Base-by-base conservation (phyloP, 2,113 vertebrate genomes). In the Poeciliopsis occidentalis region DNA sequence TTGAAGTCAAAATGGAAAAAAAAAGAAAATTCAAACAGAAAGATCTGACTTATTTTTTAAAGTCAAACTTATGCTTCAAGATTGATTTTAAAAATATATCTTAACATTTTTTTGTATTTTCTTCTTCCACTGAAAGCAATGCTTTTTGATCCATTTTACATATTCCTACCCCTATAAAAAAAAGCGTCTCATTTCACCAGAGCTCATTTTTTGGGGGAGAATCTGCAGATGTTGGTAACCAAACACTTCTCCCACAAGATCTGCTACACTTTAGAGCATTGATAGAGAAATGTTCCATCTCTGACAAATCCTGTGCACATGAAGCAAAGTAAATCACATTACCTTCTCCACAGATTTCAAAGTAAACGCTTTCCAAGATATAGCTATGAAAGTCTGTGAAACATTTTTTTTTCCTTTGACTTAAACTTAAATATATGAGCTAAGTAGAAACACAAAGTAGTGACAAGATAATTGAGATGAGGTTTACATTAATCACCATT, bases 331-430 rank as follows among this genome's bases (percentile, higher is more conserved):
- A 69, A 80, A 2, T 66, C 6, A 27, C 68, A 70, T 60, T 67
- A 69, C 66, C 60, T 54, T 51, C 67, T 32, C n/a, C n/a, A 34
- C 61, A 57, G n/a, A 62, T 31, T 77, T 64, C 60, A 69, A 69
- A 67, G 27, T 32, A 24, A 27, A 24, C 1, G 5, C 60, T 3
- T 76, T 32, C 61, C 34, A 67, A 71, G 12, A 71, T 69, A 3
- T 82, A 73, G 68, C 62, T 22, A 19, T 65, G 66, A 73, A 32
- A 76, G 8, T 12, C n/a, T 70, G 39, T 12, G 63, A 77, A 57
- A 34, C 22, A 29, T 41, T 26, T 26, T 51, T 63, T 41, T 37
- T 11, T 2, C 27, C 29, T 31, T 77, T 30, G 66, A 41, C 22
- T 73, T 29, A 75, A 47, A 27, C 29, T 10, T 13, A 13, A 8